Percentiles rank a stretch among this genome's conserved stretches.
Evolutionary conservation across 2,797 vertebrate genomes (phyloP).

Genomic region (Peromyscus aztecus): DNA sequence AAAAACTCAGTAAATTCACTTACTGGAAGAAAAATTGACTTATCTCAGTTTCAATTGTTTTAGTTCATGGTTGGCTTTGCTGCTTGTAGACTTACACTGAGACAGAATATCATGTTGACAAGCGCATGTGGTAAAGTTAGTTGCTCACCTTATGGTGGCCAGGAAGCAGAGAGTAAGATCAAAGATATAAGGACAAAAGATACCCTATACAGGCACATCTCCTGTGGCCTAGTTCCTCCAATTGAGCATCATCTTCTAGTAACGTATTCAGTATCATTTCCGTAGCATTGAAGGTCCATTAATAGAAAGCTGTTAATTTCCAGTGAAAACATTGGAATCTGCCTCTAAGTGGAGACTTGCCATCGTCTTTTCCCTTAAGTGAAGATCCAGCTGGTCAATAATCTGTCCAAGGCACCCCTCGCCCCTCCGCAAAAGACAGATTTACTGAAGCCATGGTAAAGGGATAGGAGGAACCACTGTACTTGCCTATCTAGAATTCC

Average conservation of each 20-base stretch:
- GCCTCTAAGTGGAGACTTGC: not conserved
- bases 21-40: not conserved
- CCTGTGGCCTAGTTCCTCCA: not conserved
- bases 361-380: not conserved
- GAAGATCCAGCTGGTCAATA: not conserved
- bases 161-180: not conserved
- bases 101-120: not conserved
- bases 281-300: not conserved
- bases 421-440: too few species aligned
- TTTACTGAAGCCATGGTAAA: not conserved
- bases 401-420: not conserved
- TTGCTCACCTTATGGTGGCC: not conserved
- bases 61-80: not conserved
- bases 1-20: not conserved
- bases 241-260: not conserved
- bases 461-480: not conserved
- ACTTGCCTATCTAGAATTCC: not conserved
- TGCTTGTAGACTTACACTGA: not conserved
- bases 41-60: not conserved
- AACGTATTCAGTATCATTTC: not conserved
- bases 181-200: not conserved
- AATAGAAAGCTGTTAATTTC: not conserved
- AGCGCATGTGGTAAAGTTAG: not conserved
- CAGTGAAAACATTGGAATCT: not conserved
- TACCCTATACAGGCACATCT: not conserved